Conservation (phyloP, 2,888 invertebrate species). For the Nymphalis c-album region DNA sequence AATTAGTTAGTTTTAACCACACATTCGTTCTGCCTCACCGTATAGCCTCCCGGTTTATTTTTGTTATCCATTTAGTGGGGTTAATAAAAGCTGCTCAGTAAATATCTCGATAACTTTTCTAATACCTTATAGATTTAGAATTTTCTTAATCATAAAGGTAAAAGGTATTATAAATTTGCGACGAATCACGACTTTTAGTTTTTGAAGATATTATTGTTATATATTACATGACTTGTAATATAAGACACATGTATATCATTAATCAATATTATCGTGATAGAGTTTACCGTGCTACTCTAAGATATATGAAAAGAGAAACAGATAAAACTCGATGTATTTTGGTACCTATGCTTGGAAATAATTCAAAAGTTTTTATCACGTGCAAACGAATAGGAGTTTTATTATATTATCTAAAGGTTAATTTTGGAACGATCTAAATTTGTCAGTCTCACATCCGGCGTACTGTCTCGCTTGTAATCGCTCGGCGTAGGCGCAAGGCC, state of each 20-base stretch:
- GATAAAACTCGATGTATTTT: neutral
- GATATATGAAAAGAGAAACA: neutral
- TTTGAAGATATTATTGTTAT: no score
- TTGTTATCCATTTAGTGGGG: conserved; percentile 25
- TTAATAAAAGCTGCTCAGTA: conserved; percentile 21
- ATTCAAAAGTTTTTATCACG: neutral
- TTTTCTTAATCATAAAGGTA: neutral
- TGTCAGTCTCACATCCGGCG: conserved; percentile 54
- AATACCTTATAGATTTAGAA: neutral
- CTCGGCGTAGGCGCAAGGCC: conserved; percentile 66
- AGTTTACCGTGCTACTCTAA: neutral
- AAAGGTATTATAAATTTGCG: neutral
- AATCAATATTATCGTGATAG: neutral
- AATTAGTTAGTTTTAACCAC: conserved; percentile 55
- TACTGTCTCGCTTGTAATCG: conserved; percentile 47
- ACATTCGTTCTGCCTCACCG: conserved; percentile 28
- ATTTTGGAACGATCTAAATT: conserved; percentile 62
- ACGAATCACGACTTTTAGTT: no score
- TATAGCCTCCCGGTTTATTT: conserved; percentile 28
- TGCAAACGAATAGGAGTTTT: conserved; percentile 12
- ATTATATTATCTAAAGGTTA: conserved; percentile 16
- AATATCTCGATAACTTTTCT: neutral
- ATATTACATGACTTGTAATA: no score
- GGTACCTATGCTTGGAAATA: neutral
- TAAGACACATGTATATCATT: no score